Evolutionary conservation across 2,113 vertebrate species (phyloP).

Genomic region (Herpailurus yagouaroundi): DNA sequence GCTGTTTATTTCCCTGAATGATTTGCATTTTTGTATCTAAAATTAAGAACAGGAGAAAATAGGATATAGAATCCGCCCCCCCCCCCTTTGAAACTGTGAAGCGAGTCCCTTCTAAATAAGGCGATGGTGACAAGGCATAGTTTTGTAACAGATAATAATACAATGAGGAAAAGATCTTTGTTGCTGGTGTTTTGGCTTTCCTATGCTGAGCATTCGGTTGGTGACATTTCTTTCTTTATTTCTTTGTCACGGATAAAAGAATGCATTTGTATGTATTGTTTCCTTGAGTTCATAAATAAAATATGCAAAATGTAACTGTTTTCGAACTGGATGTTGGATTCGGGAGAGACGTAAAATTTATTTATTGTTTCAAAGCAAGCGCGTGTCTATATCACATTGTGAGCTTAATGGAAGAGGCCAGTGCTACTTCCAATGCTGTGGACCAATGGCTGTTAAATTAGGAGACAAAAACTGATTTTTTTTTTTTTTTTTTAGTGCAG

Average conservation of each 20-base stretch:
- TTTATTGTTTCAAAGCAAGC: background rate
- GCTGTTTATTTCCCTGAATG: background rate
- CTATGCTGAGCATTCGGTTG: background rate
- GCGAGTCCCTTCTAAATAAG: background rate
- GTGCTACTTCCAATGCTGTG: background rate
- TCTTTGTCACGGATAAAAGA: background rate
- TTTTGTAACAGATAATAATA: background rate
- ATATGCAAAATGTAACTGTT: background rate
- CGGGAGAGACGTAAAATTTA: background rate
- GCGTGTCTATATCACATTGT: fast-evolving
- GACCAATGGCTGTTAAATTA: background rate
- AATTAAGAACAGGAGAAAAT: conserved; percentile 40
- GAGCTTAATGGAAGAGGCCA: background rate
- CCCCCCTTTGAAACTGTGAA: background rate
- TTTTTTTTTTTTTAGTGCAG: too few relatives aligned
- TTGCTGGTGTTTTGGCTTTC: background rate
- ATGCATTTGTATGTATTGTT: conserved; percentile 25
- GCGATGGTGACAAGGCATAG: background rate
- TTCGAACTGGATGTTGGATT: background rate
- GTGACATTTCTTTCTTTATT: background rate
- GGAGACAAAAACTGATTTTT: background rate
- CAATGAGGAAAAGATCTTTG: background rate
- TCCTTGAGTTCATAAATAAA: background rate
- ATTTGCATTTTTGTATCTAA: background rate
- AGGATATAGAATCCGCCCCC: background rate